Evolutionary conservation across 1,140 invertebrate genomes (phyloP).

Genomic region (Antheraea mylitta): DNA sequence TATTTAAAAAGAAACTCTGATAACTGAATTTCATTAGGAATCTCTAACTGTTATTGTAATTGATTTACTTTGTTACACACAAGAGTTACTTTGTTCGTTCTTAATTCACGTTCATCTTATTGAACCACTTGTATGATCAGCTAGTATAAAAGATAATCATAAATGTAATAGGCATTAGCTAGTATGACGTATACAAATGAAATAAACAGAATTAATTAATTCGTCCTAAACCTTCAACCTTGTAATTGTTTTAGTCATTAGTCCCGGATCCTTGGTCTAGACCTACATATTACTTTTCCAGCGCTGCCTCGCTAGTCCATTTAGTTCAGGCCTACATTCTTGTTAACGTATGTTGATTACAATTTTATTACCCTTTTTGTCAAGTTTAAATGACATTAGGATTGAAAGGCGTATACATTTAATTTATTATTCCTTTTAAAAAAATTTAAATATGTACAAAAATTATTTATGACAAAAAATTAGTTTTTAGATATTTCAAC

Average conservation of each 20-base stretch:
- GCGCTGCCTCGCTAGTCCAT: neutral
- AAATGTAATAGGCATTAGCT: neutral
- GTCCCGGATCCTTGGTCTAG: neutral
- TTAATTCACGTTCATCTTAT: too few species aligned
- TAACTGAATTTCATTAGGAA: too few species aligned
- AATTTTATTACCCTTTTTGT: neutral
- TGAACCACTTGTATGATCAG: too few species aligned
- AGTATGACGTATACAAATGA: neutral
- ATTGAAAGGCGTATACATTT: neutral
- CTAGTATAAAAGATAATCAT: too few species aligned
- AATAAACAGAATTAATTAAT: neutral
- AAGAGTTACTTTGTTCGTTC: too few species aligned
- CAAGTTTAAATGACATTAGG: neutral
- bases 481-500: too few species aligned
- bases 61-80: too few species aligned
- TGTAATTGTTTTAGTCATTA: slow-evolving; percentile 1
- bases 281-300: neutral
- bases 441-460: too few species aligned
- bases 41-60: too few species aligned
- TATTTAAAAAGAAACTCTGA: too few species aligned
- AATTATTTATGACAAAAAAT: too few species aligned
- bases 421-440: neutral
- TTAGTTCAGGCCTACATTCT: slow-evolving; percentile 1
- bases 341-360: neutral
- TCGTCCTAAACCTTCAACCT: neutral